phyloP scores from a whole-genome alignment of 2,888 invertebrate genomes.

The Schrankia costaestrigalis region DNA sequence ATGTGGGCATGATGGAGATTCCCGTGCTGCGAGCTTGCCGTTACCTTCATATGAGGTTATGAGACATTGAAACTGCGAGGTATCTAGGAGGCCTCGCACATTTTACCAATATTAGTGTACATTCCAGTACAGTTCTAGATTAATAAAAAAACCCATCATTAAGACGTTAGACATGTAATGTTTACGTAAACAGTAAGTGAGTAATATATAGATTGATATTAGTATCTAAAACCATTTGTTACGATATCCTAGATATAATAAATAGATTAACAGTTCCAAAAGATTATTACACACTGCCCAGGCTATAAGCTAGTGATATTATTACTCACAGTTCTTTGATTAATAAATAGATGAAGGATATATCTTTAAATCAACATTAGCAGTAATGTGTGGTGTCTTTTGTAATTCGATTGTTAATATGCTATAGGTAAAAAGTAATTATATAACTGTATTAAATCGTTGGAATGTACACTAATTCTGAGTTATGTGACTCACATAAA shows the following conservation, averaged over 20 bases:
- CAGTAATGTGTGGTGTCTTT: constrained; percentile 17
- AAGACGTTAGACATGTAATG: constrained; percentile 21
- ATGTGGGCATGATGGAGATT: constrained; percentile 13
- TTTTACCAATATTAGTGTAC: constrained; percentile 42
- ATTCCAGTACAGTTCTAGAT: constrained; percentile 35
- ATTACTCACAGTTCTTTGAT: constrained; percentile 3
- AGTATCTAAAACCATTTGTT: constrained; percentile 7
- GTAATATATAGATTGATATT: constrained; percentile 9
- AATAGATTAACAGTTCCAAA: constrained; percentile 34
- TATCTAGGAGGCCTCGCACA: constrained; percentile 10
- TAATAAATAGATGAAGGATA: background rate
- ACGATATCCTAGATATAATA: constrained; percentile 6
- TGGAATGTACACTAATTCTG: constrained; percentile 50
- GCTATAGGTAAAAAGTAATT: constrained; percentile 11
- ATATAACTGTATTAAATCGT: constrained; percentile 17
- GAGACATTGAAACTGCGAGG: constrained; percentile 8
- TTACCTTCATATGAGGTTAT: constrained; percentile 16
- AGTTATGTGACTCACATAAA: constrained; percentile 23
- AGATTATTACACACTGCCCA: constrained; percentile 43
- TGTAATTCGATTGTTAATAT: constrained; percentile 14
- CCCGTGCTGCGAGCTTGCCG: constrained; percentile 33
- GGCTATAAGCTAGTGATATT: constrained; percentile 54
- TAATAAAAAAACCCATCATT: constrained; percentile 9
- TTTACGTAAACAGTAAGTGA: constrained; percentile 15
- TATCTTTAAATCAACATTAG: constrained; percentile 4